Base-by-base conservation (phyloP, 2,888 invertebrate species). In the Lasioglossum calceatum region DNA sequence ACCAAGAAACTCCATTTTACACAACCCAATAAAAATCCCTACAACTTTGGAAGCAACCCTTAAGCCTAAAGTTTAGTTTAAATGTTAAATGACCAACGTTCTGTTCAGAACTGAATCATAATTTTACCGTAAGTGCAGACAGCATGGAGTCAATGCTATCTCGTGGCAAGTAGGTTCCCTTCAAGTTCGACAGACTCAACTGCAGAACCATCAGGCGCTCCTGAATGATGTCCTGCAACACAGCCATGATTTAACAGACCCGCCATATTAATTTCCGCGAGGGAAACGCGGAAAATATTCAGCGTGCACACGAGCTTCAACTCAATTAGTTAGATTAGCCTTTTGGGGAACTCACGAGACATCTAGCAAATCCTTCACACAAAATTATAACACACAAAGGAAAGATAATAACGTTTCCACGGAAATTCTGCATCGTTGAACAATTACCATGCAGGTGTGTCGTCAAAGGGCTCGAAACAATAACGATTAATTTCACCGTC, bases 81-180 rank as follows among this genome's bases (percentile, higher is more conserved):
- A 54, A 54, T 10, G 54, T 2, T 8, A 23, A 23, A 54, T 10
- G 8, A 10, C 23, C 23, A 54, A 54, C 10, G 23, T 54, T 54
- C 10, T 23, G 23, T 23, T n/a, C 10, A 54, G 23, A 54, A 10
- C n/a, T 10, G 23, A n/a, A 14, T 64, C 4, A 5, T n/a, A 27
- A 61, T 27, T 32, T 97, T 96, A 98, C 98, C 97, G 96, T 96
- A 71, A 98, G 96, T 90, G 97, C 97, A 77, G 96, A 95, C 90
- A 97, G 96, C 97, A 98, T 98, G 80, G 97, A 96, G 89, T 97
- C 96, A 92, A 98, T 96, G 94, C 97, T 97, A 94, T 97, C 97
- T 90, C 96, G 96, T 32, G 98, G 98, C 90, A 98, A 96, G 93
- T 96, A 96, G 82, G 96, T 96, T 88, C 96, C 96, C 96, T 98